Base-by-base conservation (phyloP, 2,888 invertebrate genomes). In the Catocala sponsa region DNA sequence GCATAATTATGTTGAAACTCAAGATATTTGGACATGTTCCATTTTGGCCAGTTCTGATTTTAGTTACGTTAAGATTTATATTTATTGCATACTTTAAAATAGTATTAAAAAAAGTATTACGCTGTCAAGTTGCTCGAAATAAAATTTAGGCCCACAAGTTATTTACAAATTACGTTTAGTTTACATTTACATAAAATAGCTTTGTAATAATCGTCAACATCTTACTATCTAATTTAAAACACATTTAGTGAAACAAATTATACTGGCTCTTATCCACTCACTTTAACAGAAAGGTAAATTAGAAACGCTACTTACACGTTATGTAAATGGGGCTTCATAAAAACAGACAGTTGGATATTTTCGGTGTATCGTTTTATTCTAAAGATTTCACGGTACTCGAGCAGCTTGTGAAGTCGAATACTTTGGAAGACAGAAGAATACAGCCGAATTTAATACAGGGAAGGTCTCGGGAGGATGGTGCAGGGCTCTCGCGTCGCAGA, bases 371-470 rank as follows among this genome's bases (percentile, higher is more conserved):
- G 64, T 63, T 55, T 58, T 78, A 78, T 65, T 73, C 54, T 72
- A 72, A 80, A 65, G 80, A 74, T 79, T 81, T 74, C 76, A 70
- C 72, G 70, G 67, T 71, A 63, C 74, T 82, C 71, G 63, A 83
- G 77, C 77, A 82, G 82, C 82, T 86, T 84, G 83, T 80, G 82
- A 86, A 87, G 83, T 86, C 70, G 80, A 82, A 84, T 79, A 46
- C 15, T 46, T 46, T n/a, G 72, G 79, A 81, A 86, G 86, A 84
- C 80, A 87, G 83, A 83, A 84, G 85, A 86, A 86, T 85, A 86
- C 81, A 83, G 86, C 82, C 82, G 83, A 91, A 89, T 91, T 90
- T 89, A 90, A 91, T 88, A 89, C 85, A 82, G 77, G 74, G 77
- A 75, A 68, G 76, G 79, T 88, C 91, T 85, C 89, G 41, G 66